phyloP scores from a whole-genome alignment of 2,797 vertebrate species.

The Brachyalestes nurse region DNA sequence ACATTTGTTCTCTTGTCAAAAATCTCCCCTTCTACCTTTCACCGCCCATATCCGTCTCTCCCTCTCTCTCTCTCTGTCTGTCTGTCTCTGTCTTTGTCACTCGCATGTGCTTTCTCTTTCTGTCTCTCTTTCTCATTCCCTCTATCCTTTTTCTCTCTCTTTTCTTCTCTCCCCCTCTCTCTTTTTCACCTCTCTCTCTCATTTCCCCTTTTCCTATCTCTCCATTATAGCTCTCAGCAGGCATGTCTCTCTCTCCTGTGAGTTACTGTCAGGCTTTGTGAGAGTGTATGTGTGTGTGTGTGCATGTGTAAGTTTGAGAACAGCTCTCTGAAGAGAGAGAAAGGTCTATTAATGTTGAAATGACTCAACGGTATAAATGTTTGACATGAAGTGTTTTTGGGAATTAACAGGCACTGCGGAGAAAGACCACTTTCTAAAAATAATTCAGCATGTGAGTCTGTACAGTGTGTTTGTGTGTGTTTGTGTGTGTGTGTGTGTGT shows the following conservation, averaged over 20 bases:
- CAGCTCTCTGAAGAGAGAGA: conserved; percentile 18
- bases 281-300: conserved; percentile 21
- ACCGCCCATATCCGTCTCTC: background rate
- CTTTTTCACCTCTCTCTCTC: background rate
- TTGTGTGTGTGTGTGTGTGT: background rate
- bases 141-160: background rate
- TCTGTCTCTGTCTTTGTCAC: background rate
- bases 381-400: conserved; percentile 21
- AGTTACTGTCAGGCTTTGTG: conserved; percentile 28
- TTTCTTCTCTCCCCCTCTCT: conserved; percentile 4
- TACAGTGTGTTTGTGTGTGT: background rate
- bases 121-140: background rate
- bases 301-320: conserved; percentile 20
- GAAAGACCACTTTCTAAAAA: conserved; percentile 4
- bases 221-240: conserved; percentile 12
- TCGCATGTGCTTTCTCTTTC: background rate
- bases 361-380: conserved; percentile 39
- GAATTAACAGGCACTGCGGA: conserved; percentile 11
- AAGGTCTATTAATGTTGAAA: conserved; percentile 29
- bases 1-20: background rate
- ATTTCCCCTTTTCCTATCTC: background rate
- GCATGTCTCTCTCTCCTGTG: conserved; percentile 5
- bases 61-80: no score
- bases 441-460: background rate
- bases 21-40: background rate